A percentile compares a stretch with the other conserved stretches of the same genome.
Conservation (phyloP, 2,113 vertebrate species). For the Trogon surrucura region DNA sequence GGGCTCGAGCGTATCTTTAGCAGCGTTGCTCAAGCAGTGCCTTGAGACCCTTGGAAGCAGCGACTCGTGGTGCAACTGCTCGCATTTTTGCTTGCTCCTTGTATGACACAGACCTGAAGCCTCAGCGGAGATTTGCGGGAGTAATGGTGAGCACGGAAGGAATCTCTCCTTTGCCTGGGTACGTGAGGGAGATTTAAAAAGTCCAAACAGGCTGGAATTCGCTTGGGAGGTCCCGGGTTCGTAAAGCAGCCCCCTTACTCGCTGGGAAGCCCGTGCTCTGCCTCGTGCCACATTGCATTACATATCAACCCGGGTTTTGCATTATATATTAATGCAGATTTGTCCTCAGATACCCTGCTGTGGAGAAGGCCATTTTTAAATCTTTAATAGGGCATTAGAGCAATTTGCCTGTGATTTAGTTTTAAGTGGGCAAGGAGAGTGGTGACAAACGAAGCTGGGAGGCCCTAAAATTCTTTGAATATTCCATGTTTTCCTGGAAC, state of each 20-base stretch:
- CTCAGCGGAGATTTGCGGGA: neutral
- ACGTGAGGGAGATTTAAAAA: neutral
- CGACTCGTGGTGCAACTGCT: neutral
- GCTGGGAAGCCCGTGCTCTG: neutral
- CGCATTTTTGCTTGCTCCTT: neutral
- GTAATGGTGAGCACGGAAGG: neutral
- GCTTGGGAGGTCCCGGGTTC: neutral
- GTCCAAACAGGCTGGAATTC: neutral
- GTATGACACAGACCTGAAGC: neutral
- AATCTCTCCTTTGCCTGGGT: neutral
- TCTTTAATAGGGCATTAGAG: slow-evolving; percentile 58
- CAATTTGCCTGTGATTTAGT: slow-evolving; percentile 54
- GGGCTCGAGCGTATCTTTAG: neutral
- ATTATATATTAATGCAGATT: slow-evolving; percentile 1
- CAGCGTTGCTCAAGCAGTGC: neutral
- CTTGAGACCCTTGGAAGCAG: rapidly evolving
- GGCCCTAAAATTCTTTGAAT: slow-evolving; percentile 56
- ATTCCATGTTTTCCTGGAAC: slow-evolving; percentile 70
- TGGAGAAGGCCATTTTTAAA: slow-evolving; percentile 23
- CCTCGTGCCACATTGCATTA: neutral
- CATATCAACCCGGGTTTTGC: neutral
- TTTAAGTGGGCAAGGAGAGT: slow-evolving; percentile 55
- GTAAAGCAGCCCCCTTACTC: neutral
- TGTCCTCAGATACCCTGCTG: slow-evolving; percentile 40
- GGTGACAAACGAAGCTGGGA: slow-evolving; percentile 45